A percentile compares a stretch with the other conserved stretches of the same genome.
phyloP scores from a whole-genome alignment of 2,113 vertebrate species.

The Pteropus alecto region DNA sequence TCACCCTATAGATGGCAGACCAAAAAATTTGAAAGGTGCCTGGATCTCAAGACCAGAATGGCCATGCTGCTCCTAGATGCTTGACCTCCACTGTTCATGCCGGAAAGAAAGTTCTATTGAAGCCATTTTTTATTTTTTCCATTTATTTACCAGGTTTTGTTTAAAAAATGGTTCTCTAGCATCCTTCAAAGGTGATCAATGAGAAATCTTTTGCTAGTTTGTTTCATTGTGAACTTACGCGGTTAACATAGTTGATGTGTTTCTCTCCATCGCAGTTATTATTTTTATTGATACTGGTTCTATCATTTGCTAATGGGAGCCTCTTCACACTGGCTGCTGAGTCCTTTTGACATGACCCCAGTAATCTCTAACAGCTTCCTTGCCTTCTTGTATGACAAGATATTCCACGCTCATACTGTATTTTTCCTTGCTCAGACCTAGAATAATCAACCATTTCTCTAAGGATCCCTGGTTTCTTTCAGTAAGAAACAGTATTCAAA shows the following conservation, averaged over 20 bases:
- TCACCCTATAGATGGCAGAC: background rate
- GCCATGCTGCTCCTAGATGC: background rate
- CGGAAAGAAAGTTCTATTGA: background rate
- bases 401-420: background rate
- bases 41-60: background rate
- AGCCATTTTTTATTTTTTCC: background rate
- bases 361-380: background rate
- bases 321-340: background rate
- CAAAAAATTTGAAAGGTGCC: background rate
- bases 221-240: background rate
- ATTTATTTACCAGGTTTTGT: background rate
- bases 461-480: background rate
- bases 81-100: background rate
- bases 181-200: background rate
- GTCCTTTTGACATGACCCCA: background rate
- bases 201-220: background rate
- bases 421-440: background rate
- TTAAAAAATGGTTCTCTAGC: background rate
- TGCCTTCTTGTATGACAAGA: background rate
- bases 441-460: background rate
- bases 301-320: background rate
- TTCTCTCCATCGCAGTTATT: background rate
- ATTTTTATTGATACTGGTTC: background rate
- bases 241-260: background rate
- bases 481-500: background rate